Evolutionary conservation across 35 echinoderm and acorn worm species (phyloP).

Genomic region (Acanthaster planci): DNA sequence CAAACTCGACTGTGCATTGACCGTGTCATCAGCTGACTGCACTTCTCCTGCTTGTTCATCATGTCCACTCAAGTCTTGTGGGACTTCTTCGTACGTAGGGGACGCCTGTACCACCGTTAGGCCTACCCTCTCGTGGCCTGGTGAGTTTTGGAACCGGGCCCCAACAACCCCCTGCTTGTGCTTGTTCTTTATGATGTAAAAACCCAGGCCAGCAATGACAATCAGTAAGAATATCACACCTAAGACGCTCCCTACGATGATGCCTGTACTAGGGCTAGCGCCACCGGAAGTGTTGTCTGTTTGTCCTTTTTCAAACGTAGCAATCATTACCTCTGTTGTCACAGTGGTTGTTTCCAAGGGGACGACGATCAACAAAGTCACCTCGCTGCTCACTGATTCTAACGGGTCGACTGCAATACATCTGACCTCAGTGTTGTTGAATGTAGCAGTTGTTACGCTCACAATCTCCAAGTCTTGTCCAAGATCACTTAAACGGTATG

Average conservation of each 20-base stretch:
- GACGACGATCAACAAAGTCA: background rate
- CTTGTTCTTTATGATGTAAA: background rate
- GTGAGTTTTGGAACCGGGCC: background rate
- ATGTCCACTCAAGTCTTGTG: background rate
- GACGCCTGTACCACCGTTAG: background rate
- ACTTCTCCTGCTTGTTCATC: background rate
- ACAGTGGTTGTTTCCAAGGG: background rate
- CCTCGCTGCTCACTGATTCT: background rate
- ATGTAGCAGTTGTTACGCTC: background rate
- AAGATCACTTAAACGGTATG: background rate
- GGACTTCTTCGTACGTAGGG: constrained; percentile 14
- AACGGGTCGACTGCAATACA: background rate
- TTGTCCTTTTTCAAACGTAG: background rate
- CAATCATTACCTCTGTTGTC: background rate
- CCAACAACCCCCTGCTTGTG: background rate
- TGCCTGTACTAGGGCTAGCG: background rate
- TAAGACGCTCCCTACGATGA: background rate
- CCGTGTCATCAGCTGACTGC: background rate
- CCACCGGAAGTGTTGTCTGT: background rate
- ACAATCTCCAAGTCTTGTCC: background rate
- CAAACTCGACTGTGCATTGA: background rate
- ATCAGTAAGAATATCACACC: background rate
- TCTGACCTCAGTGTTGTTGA: background rate
- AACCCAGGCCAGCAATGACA: background rate
- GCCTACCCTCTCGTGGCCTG: background rate